Percentiles rank a stretch among this genome's conserved stretches.
Conservation (phyloP, 2,113 vertebrate genomes). For the Scomber scombrus region DNA sequence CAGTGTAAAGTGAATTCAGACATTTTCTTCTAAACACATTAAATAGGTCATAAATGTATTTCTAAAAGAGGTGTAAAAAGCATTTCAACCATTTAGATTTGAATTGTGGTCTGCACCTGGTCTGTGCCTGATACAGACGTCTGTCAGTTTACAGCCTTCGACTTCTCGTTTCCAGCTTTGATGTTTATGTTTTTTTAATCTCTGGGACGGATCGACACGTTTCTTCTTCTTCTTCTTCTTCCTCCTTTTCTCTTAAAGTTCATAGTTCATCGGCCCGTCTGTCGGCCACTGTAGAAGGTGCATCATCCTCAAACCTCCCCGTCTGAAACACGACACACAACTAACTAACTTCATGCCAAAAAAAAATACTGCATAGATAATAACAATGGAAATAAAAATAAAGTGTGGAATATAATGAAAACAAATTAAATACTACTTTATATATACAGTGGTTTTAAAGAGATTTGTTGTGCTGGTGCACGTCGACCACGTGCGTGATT, state of each 20-base stretch:
- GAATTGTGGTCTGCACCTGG: too few species aligned
- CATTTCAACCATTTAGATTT: too few species aligned
- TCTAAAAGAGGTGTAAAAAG: too few species aligned
- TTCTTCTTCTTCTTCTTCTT: neutral
- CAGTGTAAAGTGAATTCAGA: too few species aligned
- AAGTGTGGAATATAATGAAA: conserved; percentile 31
- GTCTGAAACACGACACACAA: conserved; percentile 27
- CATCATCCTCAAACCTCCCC: conserved; percentile 34
- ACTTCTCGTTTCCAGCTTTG: neutral
- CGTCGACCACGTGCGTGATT: conserved; percentile 51
- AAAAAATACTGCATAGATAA: conserved; percentile 71
- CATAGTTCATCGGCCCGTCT: neutral
- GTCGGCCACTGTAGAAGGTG: conserved; percentile 41
- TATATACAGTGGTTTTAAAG: conserved; percentile 67
- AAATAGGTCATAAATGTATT: too few species aligned
- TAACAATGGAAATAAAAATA: neutral
- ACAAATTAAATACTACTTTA: conserved; percentile 63
- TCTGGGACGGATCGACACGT: neutral
- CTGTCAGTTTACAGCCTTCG: neutral
- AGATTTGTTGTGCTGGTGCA: conserved; percentile 60
- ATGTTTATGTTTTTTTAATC: neutral
- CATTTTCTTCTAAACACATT: too few species aligned
- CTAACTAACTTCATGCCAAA: conserved; percentile 56
- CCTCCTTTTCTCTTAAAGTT: neutral
- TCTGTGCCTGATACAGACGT: too few species aligned